Evolutionary conservation across 1,140 invertebrate species (phyloP).

Genomic region (Drosophila varians): DNA sequence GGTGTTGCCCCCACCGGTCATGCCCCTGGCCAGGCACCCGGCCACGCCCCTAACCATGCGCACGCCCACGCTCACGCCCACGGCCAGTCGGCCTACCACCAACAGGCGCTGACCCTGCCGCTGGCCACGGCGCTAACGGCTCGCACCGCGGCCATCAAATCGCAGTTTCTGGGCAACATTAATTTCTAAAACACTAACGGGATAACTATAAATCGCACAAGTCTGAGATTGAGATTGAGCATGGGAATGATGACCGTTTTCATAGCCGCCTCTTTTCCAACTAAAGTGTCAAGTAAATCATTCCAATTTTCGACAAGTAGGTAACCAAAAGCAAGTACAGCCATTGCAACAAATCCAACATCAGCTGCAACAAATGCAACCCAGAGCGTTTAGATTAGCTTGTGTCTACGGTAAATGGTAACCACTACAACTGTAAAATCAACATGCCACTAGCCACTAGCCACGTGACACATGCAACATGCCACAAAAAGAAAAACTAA

Average conservation of each 20-base stretch:
- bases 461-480: conserved; percentile 16
- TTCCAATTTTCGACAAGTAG: conserved; percentile 72
- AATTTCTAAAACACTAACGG: conserved; percentile 70
- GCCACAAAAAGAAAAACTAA: conserved; percentile 18
- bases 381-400: conserved; percentile 47
- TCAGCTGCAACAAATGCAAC: conserved; percentile 21
- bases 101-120: conserved; percentile 75
- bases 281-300: conserved; percentile 50
- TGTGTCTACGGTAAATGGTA: conserved; percentile 61
- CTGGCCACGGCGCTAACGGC: conserved; percentile 78
- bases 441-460: conserved; percentile 17
- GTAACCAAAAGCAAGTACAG: conserved; percentile 48
- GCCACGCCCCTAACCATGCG: conserved; percentile 32
- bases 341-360: conserved; percentile 27
- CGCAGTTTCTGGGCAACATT: conserved; percentile 83
- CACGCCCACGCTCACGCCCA: conserved; percentile 45
- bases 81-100: conserved; percentile 76
- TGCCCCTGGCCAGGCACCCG: conserved; percentile 33
- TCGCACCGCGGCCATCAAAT: conserved; percentile 82
- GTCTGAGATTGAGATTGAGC: conserved; percentile 11
- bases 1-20: conserved; percentile 47
- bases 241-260: conserved; percentile 14
- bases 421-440: conserved; percentile 25
- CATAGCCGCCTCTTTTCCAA: conserved; percentile 21
- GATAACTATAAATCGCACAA: conserved; percentile 20